These are phyloP conservation scores for Zalophus californianus DNA, from an alignment of 2,797 vertebrate species.

Conservation along the genomic window DNA sequence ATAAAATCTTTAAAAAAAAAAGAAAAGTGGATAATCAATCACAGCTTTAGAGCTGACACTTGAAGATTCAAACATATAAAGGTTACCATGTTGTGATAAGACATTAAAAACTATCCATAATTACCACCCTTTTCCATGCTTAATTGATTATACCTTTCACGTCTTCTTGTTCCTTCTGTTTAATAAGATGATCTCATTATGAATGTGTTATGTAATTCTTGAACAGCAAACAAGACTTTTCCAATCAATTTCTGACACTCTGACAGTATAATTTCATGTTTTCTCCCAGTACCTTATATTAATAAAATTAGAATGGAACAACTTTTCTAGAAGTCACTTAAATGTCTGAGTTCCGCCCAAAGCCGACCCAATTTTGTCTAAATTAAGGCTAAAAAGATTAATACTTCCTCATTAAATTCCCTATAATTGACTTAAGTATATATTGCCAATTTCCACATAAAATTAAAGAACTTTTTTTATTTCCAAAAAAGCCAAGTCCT, in stretches of 20 bases:
- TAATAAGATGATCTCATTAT: neutral
- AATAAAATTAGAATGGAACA: neutral
- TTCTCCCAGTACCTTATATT: neutral
- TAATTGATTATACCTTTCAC: neutral
- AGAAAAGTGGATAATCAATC: neutral
- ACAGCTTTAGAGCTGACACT: neutral
- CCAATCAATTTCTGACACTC: neutral
- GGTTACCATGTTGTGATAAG: neutral
- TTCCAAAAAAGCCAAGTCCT: neutral
- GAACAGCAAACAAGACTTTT: neutral
- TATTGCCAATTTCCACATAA: conserved; percentile 18
- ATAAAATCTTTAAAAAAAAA: neutral
- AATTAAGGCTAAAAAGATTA: conserved; percentile 30
- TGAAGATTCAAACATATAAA: neutral
- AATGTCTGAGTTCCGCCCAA: neutral
- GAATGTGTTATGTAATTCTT: neutral
- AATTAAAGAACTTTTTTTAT: conserved; percentile 12
- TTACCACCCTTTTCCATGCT: neutral
- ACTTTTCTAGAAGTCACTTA: conserved; percentile 13
- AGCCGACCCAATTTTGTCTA: neutral
- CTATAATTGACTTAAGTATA: conserved; percentile 43
- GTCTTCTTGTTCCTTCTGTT: neutral
- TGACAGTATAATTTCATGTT: neutral
- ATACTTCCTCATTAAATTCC: neutral
- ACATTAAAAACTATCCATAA: neutral